Conservation (phyloP, 2,888 invertebrate species). For the Cheilosia variabilis region DNA sequence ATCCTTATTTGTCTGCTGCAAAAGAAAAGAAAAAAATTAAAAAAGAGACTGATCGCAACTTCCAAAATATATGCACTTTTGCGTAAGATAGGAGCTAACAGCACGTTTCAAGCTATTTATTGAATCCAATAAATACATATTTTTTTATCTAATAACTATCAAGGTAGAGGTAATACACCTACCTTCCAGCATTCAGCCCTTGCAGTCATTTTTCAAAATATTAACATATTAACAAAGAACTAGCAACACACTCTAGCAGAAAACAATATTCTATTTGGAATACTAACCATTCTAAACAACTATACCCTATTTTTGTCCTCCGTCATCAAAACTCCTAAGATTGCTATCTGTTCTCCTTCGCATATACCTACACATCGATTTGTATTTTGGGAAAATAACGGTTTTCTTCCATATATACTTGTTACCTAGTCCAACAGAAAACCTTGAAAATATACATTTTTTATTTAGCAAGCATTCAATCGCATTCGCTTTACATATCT, state of each 20-base stretch:
- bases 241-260: not conserved
- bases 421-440: constrained; percentile 5
- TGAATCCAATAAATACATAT: too few species aligned
- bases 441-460: constrained; percentile 44
- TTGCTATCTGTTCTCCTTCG: not conserved
- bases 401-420: constrained; percentile 19
- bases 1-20: too few species aligned
- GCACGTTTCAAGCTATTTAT: too few species aligned
- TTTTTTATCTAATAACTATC: too few species aligned
- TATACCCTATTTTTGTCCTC: constrained; percentile 16
- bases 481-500: constrained; percentile 26
- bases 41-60: too few species aligned
- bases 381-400: constrained; percentile 34
- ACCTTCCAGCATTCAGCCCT: too few species aligned
- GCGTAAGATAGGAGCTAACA: too few species aligned
- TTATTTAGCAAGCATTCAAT: constrained; percentile 2
- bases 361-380: constrained; percentile 6
- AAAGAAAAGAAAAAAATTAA: too few species aligned
- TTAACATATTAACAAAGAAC: too few species aligned
- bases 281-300: not conserved
- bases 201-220: too few species aligned
- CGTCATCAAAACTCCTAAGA: not conserved
- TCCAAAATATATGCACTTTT: too few species aligned
- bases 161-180: too few species aligned
- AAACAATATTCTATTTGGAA: not conserved